Evolutionary conservation across 2,797 vertebrate genomes (phyloP).

Genomic region (Semotilus atromaculatus): DNA sequence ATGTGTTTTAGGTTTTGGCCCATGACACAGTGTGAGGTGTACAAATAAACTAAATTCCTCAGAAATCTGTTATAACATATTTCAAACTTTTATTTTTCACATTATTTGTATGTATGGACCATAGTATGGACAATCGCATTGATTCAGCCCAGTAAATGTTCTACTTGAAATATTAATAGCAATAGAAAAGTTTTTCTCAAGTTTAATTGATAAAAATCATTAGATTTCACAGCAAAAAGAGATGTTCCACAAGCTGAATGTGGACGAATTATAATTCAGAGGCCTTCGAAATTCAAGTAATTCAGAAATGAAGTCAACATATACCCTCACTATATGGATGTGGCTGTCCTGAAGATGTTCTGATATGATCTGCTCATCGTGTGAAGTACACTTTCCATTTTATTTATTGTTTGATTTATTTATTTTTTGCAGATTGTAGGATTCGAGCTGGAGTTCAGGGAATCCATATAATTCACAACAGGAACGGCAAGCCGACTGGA

Average conservation of each 20-base stretch:
- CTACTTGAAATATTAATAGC: background rate
- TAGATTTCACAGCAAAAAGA: background rate
- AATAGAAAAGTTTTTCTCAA: background rate
- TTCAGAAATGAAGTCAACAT: background rate
- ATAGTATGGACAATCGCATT: too few species aligned
- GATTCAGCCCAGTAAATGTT: background rate
- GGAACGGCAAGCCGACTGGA: conserved; percentile 83
- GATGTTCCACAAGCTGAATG: background rate
- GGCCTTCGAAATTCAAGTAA: background rate
- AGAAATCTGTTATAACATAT: background rate
- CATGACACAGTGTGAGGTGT: background rate
- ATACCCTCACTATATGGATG: background rate
- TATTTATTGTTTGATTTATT: background rate
- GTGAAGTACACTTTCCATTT: background rate
- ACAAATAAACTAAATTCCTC: background rate
- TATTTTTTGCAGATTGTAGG: conserved; percentile 80
- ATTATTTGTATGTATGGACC: background rate
- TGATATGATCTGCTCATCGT: background rate
- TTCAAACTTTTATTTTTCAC: background rate
- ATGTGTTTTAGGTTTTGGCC: background rate
- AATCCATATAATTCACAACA: conserved; percentile 85
- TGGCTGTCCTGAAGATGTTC: background rate
- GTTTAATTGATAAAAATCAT: background rate
- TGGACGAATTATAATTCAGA: background rate
- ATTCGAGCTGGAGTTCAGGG: conserved; percentile 86